Percentiles rank a stretch among this genome's conserved stretches.
Evolutionary conservation across 1,140 invertebrate genomes (phyloP).

Genomic region (Babylonia areolata): DNA sequence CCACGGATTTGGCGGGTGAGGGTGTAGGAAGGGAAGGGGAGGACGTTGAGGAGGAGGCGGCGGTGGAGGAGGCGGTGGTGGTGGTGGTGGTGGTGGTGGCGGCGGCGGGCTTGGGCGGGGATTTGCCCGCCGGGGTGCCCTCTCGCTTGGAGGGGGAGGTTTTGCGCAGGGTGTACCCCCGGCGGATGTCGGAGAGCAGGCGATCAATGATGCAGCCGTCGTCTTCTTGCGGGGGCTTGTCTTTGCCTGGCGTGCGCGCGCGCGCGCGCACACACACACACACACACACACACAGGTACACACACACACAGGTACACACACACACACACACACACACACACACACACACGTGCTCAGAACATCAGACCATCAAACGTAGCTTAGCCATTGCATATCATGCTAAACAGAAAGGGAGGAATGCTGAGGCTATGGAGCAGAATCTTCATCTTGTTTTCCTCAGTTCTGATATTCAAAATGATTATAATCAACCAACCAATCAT

Average conservation of each 20-base stretch:
- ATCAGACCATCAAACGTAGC: too few relatives aligned
- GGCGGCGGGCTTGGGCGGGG: background rate
- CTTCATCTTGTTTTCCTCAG: too few relatives aligned
- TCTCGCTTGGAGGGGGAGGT: conserved; percentile 42
- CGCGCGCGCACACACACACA: conserved; percentile 4
- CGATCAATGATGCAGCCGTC: conserved; percentile 71
- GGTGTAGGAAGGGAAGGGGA: too few relatives aligned
- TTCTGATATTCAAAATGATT: too few relatives aligned
- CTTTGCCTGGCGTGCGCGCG: conserved; percentile 23
- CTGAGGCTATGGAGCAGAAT: too few relatives aligned
- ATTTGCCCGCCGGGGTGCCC: background rate
- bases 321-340: background rate
- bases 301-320: conserved; percentile 12
- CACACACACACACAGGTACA: conserved; percentile 21
- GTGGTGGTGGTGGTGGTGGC: too few relatives aligned
- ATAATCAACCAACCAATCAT: too few relatives aligned
- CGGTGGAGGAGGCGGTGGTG: too few relatives aligned
- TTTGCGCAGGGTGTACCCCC: conserved; percentile 68
- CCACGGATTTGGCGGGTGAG: too few relatives aligned
- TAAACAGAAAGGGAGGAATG: too few relatives aligned
- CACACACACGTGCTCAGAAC: background rate
- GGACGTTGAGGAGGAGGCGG: too few relatives aligned
- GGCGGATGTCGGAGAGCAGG: conserved; percentile 64
- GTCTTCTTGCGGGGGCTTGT: conserved; percentile 57
- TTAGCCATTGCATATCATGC: too few relatives aligned